Evolutionary conservation across 2,113 vertebrate species (phyloP), one percentile per base, ranked within the genome.

Genomic region (Ophiodon elongatus): DNA sequence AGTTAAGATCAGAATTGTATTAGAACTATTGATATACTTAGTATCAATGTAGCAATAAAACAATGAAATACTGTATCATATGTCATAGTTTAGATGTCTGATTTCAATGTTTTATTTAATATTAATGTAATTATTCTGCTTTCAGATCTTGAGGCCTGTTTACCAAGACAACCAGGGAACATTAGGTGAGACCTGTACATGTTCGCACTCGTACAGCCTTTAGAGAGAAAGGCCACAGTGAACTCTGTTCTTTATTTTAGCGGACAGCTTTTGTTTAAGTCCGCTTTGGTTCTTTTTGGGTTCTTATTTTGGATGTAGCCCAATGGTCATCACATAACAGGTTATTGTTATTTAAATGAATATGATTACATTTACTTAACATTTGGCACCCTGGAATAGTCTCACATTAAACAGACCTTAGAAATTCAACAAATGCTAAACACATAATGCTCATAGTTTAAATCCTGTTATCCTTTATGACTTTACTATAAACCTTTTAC

Each of bases 101-200:
- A 31, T 52, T n/a, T 63, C 6, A 66, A 70, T 73, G 37, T 75
- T 11, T 6, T 81, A 10, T 63, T 88, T 33, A 76, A 33, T 74
- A 45, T 41, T 83, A 63, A 86, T 64, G 21, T 33, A 0, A 71
- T 73, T 80, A 65, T 71, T 90, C 47, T 90, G 50, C 74, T 88
- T 93, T 84, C 95, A 96, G 98, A 95, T 97, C 73, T 94, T 99
- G 93, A 95, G 96, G 76, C 96, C 97, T 3, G 94, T 97, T 82
- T 97, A 97, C 67, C 96, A 96, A 82, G 97, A 98, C 80, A 94
- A 96, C 50, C 90, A 89, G 31, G 75, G 95, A 8, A 88, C 96
- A 0, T 91, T 91, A 90, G 96, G 98, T 99, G 91, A 97, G 97
- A 86, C 0, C 2, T 60, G 8, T 6, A 33, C 31, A 17, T 66